These are phyloP conservation scores for Noctua pronuba DNA, from an alignment of 2,888 invertebrate genomes.

Conservation along the genomic window DNA sequence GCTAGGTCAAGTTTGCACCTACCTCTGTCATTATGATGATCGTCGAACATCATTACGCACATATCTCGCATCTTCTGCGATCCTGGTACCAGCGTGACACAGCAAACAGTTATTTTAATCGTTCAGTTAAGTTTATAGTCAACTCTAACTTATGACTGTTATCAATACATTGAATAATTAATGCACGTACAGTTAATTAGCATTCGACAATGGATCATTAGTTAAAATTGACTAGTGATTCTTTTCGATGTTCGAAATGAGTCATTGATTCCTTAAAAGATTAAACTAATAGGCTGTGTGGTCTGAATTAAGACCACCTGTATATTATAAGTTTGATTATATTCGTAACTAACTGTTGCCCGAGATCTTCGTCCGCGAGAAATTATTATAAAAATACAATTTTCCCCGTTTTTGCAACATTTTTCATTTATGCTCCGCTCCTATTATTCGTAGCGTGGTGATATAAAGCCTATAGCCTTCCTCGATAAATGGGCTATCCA, in stretches of 20 bases:
- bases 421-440: no score
- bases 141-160: slow-evolving; percentile 13
- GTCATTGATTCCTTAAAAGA: slow-evolving; percentile 21
- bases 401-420: no score
- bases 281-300: not conserved
- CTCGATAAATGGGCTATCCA: no score
- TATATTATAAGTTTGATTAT: slow-evolving; percentile 1
- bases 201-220: slow-evolving; percentile 55
- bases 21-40: not conserved
- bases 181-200: slow-evolving; percentile 22
- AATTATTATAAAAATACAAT: no score
- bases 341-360: not conserved
- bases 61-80: slow-evolving; percentile 46
- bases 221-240: slow-evolving; percentile 30
- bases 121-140: slow-evolving; percentile 23
- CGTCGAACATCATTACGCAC: slow-evolving; percentile 22
- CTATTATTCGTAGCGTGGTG: no score
- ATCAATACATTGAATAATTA: slow-evolving; percentile 39
- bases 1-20: slow-evolving; percentile 11
- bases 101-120: slow-evolving; percentile 55
- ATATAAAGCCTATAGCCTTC: no score
- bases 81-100: slow-evolving; percentile 59
- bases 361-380: no score
- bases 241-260: slow-evolving; percentile 23
- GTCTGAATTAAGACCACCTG: slow-evolving; percentile 22